Percentiles rank a stretch among this genome's conserved stretches.
phyloP scores from a whole-genome alignment of 2,113 vertebrate genomes.

The Bucco capensis region DNA sequence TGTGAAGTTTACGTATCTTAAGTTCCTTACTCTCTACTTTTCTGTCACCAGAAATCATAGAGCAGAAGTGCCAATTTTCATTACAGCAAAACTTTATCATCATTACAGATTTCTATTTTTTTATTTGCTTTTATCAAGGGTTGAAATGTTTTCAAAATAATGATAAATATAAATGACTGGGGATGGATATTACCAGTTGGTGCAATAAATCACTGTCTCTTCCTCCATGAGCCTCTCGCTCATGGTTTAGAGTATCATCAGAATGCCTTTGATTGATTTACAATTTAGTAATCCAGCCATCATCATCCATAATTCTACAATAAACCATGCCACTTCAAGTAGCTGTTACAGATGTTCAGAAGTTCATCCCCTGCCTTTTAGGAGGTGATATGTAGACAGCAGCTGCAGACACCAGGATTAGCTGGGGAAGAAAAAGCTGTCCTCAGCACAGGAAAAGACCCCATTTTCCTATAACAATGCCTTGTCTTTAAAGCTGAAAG shows the following conservation, averaged over 20 bases:
- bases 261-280: constrained; percentile 50
- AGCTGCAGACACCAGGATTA: constrained; percentile 39
- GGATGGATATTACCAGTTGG: constrained; percentile 41
- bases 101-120: neutral
- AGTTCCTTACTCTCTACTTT: neutral
- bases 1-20: neutral
- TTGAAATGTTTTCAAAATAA: constrained; percentile 45
- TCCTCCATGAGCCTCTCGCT: constrained; percentile 4
- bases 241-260: constrained; percentile 23
- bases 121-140: constrained; percentile 5
- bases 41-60: neutral
- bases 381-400: constrained; percentile 2
- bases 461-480: neutral
- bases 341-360: constrained; percentile 49
- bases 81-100: neutral
- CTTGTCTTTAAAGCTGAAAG: neutral
- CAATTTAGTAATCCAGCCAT: constrained; percentile 39
- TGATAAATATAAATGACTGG: constrained; percentile 35
- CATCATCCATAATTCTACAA: constrained; percentile 43
- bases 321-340: constrained; percentile 45
- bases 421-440: neutral
- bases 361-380: constrained; percentile 33
- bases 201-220: constrained; percentile 45
- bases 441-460: neutral
- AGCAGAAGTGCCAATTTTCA: neutral